These are phyloP conservation scores for Eulimnadia texana DNA, from an alignment of 1,140 invertebrate genomes.

Conservation along the genomic window DNA sequence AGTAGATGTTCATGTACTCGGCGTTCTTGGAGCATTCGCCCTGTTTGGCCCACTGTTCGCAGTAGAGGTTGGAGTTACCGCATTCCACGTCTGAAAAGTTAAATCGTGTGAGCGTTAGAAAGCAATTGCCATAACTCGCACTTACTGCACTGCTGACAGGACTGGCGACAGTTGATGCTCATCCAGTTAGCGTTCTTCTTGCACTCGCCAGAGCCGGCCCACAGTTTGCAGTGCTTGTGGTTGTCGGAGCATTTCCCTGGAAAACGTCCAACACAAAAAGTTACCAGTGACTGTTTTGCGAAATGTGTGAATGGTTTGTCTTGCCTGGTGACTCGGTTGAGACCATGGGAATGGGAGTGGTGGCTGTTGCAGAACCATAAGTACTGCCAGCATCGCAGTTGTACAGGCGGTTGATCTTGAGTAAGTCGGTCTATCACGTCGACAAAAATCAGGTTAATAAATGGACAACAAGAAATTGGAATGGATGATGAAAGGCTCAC, in stretches of 20 bases:
- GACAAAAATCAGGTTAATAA: not conserved
- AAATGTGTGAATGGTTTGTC: not conserved
- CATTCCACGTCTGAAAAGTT: slow-evolving; percentile 18
- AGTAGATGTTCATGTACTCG: slow-evolving; percentile 23
- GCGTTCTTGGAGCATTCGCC: slow-evolving; percentile 24
- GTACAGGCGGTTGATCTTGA: slow-evolving; percentile 23
- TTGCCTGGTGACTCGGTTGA: slow-evolving; percentile 14
- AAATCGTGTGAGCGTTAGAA: not conserved
- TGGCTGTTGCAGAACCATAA: not conserved
- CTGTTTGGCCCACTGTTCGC: slow-evolving; percentile 23
- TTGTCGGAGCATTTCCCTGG: slow-evolving; percentile 21
- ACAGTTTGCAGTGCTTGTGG: slow-evolving; percentile 20
- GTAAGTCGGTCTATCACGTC: slow-evolving; percentile 18
- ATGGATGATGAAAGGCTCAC: slow-evolving; percentile 12
- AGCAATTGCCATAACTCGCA: not conserved
- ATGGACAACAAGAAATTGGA: not conserved
- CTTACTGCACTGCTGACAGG: slow-evolving; percentile 29
- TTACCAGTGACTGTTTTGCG: not conserved
- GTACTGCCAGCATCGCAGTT: slow-evolving; percentile 18
- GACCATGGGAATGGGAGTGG: slow-evolving; percentile 10
- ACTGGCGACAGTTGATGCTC: slow-evolving; percentile 26
- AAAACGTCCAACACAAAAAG: not conserved
- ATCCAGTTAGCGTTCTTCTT: slow-evolving; percentile 25
- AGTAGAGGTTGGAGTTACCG: slow-evolving; percentile 23
- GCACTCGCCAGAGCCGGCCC: slow-evolving; percentile 20